Conservation (phyloP, 2,888 invertebrate genomes). For the Hypomecis atomaria region DNA sequence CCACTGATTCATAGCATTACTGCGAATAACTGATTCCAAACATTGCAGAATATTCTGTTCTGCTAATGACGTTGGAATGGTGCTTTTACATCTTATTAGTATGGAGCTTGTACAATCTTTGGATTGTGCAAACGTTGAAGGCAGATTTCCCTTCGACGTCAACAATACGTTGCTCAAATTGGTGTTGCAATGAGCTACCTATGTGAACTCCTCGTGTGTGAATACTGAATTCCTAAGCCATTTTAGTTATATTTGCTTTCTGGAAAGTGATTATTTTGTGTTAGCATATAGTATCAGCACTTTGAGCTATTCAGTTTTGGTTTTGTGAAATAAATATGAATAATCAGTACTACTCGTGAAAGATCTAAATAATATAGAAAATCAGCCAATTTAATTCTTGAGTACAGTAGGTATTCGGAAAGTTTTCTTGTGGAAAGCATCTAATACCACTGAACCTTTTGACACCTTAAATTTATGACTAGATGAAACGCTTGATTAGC, state of each 20-base stretch:
- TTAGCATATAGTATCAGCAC: not conserved
- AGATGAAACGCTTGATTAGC: not conserved
- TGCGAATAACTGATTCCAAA: conserved; percentile 43
- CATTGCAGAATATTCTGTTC: conserved; percentile 41
- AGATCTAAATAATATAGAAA: no score
- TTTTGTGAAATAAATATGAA: no score
- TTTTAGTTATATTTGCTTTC: not conserved
- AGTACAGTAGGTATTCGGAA: no score
- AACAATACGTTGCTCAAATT: conserved; percentile 74
- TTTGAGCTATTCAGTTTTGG: no score
- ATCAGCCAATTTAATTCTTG: no score
- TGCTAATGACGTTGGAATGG: conserved; percentile 51
- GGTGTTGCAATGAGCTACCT: conserved; percentile 68
- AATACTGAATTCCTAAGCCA: conserved; percentile 35
- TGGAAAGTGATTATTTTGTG: conserved; percentile 33
- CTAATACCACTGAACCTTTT: not conserved
- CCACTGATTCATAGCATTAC: conserved; percentile 34
- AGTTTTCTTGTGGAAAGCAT: no score
- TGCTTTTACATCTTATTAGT: conserved; percentile 64
- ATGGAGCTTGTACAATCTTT: conserved; percentile 66
- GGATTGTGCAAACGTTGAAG: conserved; percentile 67
- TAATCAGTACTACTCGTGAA: no score
- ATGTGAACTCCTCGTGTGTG: conserved; percentile 66
- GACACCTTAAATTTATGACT: not conserved
- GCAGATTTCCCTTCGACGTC: conserved; percentile 77